Evolutionary conservation across 2,113 vertebrate species (phyloP).

Genomic region (Poeciliopsis prolifica): DNA sequence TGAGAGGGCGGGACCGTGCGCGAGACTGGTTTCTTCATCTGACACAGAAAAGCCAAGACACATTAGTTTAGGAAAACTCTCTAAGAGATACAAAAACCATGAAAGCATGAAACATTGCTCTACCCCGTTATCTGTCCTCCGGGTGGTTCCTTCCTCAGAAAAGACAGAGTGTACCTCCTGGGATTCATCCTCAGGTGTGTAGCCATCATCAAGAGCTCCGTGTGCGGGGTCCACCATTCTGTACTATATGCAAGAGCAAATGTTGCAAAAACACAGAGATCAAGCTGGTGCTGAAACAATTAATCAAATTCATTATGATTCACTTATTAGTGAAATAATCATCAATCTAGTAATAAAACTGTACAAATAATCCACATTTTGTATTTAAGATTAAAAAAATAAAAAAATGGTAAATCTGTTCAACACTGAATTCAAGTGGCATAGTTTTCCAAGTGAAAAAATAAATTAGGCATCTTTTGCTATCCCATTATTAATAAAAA

Average conservation of each 20-base stretch:
- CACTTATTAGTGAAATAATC: too few species aligned
- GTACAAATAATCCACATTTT: too few species aligned
- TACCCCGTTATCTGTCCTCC: constrained; percentile 89
- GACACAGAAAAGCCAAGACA: neutral
- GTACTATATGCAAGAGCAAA: constrained; percentile 74
- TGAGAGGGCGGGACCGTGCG: constrained; percentile 84
- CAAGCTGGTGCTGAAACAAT: too few species aligned
- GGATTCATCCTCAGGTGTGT: constrained; percentile 90
- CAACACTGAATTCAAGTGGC: too few species aligned
- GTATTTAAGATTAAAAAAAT: too few species aligned
- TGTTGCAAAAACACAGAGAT: neutral
- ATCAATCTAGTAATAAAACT: too few species aligned
- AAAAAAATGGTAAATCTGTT: too few species aligned
- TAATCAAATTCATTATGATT: too few species aligned
- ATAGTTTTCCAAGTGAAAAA: too few species aligned
- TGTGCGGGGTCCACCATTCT: constrained; percentile 92
- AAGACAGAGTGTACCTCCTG: constrained; percentile 89
- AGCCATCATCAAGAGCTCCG: constrained; percentile 86
- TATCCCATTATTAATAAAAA: too few species aligned
- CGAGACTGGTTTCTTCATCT: constrained; percentile 94
- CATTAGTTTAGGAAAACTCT: neutral
- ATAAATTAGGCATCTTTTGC: too few species aligned
- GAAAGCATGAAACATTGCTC: neutral
- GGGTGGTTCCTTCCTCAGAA: constrained; percentile 89
- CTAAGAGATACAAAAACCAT: neutral